Percentiles rank a stretch among this genome's conserved stretches.
Evolutionary conservation across 2,113 vertebrate species (phyloP).

Genomic region (Crotalus horridus): DNA sequence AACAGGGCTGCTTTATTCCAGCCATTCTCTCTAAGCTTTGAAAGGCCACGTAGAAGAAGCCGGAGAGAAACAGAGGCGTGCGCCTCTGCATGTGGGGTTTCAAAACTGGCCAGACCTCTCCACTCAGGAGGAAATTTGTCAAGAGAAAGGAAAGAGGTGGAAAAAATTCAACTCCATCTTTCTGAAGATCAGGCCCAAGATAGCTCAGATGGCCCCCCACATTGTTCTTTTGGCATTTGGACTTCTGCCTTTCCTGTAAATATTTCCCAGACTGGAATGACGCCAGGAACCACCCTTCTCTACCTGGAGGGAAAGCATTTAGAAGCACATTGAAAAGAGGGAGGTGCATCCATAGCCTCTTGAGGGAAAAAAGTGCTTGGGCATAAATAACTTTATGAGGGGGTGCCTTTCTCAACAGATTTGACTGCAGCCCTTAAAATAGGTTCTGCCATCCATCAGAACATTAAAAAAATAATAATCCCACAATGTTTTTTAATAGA

Average conservation of each 20-base stretch:
- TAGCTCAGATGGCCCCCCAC: background rate
- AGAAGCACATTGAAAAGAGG: background rate
- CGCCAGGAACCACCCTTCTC: background rate
- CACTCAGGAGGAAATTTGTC: background rate
- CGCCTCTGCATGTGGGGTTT: background rate
- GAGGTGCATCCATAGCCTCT: background rate
- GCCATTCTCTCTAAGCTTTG: background rate
- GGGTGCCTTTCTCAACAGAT: background rate
- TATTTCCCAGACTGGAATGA: background rate
- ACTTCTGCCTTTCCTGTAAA: background rate
- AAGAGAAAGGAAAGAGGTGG: background rate
- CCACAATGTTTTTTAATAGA: background rate
- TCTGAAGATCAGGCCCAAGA: background rate
- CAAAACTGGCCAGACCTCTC: background rate
- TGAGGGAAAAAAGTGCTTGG: background rate
- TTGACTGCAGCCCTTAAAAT: background rate
- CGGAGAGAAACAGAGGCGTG: background rate
- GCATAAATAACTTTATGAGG: background rate
- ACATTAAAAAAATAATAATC: background rate
- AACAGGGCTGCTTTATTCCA: background rate
- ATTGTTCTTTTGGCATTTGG: background rate
- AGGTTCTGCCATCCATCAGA: background rate
- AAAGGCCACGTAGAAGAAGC: background rate
- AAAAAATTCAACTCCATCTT: background rate
- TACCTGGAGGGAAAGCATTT: slow-evolving; percentile 3